Evolutionary conservation across 2,888 invertebrate genomes (phyloP), one percentile per base, ranked within the genome.

Genomic region (Andrena camellia): DNA sequence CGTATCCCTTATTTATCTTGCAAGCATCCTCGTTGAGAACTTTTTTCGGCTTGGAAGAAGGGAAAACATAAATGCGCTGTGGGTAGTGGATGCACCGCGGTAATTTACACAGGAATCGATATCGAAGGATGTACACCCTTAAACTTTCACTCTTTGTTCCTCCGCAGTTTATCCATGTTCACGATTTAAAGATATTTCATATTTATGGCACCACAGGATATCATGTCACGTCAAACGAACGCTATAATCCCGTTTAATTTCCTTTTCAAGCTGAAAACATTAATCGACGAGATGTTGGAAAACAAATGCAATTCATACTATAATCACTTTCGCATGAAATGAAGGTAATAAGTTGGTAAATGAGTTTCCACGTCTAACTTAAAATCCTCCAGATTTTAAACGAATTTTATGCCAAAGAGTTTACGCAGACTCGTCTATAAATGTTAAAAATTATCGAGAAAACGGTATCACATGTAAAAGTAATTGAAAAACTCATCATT

Each of bases 21-120:
- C 74, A 23, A 70, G 29, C 79, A 81, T 81, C 54, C 26, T 80
- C 10, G 20, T 23, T 7, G 33, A 2, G 66, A 66, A 35, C 59
- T 72, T 54, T 23, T 68, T 63, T 68, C 52, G 63, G n/a, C 20
- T 54, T 29, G 67, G 60, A 54, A 17, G 29, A 52, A 35, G 35
- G 50, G 57, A 57, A 73, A 63, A 76, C 83, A 76, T 74, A 84
- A 79, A 75, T 79, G 67, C 69, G 71, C 76, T 57, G 68, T 31
- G 63, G 62, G 74, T 62, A 72, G 77, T 60, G 75, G 77, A 78
- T 74, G 75, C 76, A 78, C 83, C 74, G 72, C 70, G 69, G 82
- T 68, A 81, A 78, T 81, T 86, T 79, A n/a, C 72, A n/a, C 72
- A 66, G 69, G 76, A 87, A 88, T 88, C 88, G 82, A 88, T 88